These are phyloP conservation scores for Peromyscus aztecus DNA, from an alignment of 2,797 vertebrate genomes.

Conservation along the genomic window DNA sequence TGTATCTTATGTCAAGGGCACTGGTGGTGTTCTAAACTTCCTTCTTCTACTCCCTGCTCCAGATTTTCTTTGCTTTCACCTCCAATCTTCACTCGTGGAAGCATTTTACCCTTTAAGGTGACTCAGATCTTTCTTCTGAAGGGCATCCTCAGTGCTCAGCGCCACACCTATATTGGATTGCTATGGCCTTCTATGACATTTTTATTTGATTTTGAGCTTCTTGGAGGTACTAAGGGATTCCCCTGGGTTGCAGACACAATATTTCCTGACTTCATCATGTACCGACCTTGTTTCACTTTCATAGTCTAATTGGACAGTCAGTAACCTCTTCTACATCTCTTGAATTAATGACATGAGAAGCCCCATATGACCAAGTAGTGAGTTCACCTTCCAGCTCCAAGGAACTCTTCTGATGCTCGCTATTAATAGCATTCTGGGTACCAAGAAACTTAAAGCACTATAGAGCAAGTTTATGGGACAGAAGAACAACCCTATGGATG, in stretches of 20 bases:
- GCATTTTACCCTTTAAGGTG: not conserved
- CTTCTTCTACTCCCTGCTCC: not conserved
- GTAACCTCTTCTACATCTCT: not conserved
- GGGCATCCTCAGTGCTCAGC: not conserved
- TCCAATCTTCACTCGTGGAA: not conserved
- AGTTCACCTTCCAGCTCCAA: not conserved
- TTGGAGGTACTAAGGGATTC: not conserved
- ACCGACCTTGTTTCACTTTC: not conserved
- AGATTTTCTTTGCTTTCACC: not conserved
- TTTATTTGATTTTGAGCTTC: conserved; percentile 25
- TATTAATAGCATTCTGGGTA: not conserved
- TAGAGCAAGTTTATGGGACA: not conserved
- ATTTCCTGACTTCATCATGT: not conserved
- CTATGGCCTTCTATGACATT: not conserved
- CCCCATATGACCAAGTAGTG: not conserved
- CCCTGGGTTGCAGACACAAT: not conserved
- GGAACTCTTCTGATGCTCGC: not conserved
- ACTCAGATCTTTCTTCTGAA: not conserved
- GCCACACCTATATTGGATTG: not conserved
- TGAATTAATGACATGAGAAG: not conserved
- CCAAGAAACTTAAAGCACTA: not conserved
- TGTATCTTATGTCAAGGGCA: not conserved
- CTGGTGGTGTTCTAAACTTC: not conserved
- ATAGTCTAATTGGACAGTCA: not conserved
- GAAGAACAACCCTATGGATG: not conserved